Evolutionary conservation across 2,113 vertebrate genomes (phyloP), one percentile per base, ranked within the genome.

Genomic region (Leptobrachium ailaonicum): DNA sequence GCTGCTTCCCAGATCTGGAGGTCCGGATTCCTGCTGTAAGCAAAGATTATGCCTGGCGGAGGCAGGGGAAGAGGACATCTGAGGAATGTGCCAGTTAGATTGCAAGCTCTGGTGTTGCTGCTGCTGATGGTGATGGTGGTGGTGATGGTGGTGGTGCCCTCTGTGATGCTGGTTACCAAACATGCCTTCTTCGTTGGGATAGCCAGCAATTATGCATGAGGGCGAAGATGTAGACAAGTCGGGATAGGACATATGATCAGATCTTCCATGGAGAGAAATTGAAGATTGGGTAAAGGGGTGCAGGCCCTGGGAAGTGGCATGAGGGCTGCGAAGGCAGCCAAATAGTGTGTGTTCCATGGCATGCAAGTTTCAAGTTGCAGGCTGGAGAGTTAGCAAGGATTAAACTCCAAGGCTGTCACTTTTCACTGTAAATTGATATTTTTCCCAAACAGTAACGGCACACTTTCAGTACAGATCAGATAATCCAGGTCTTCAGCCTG

Each of bases 341-440:
- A 99, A 99, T 83, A 99, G 94, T 3, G 97, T 95, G 95, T 98
- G 97, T 95, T 99, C 97, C 97, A 99, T 99, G 64, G 89, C 91
- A 90, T 88, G 88, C 91, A 88, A 87, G 87, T 89, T 86, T 90
- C 83, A 64, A 87, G 85, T 84, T 93, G 90, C 92, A 90, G 83
- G 67, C 87, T 83, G 90, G 82, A 87, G 88, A 89, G 84, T 87
- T 47, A 77, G 72, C 75, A 85, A 75, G 83, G 87, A 79, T 87
- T 88, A 89, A 86, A 88, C 73, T 85, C 89, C 89, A 84, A 83
- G 84, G 85, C 88, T 86, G 87, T 91, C 89, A 88, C 88, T 88
- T 90, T 86, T 87, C 89, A 88, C 87, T 86, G 82, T 86, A 88
- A 87, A 87, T 83, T 75, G 87, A 84, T 83, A 85, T 82, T 88